Evolutionary conservation across 2,797 vertebrate species (phyloP).

Genomic region (Scolopax rusticola): DNA sequence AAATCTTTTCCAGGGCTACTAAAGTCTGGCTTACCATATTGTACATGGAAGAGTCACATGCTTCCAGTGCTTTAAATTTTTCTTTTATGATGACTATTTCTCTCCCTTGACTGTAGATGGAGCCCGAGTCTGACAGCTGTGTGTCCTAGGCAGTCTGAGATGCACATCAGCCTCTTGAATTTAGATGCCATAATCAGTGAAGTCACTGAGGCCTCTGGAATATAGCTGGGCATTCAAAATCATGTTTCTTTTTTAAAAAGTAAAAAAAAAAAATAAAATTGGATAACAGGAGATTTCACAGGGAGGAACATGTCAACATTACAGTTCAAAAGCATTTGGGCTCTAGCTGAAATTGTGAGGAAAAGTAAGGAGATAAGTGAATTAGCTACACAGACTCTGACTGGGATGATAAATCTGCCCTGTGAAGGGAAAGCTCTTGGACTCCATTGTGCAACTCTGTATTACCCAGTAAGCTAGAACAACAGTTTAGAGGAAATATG

Average conservation of each 20-base stretch:
- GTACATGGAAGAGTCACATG: not conserved
- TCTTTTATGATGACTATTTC: not conserved
- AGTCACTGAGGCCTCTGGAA: not conserved
- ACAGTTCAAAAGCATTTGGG: not conserved
- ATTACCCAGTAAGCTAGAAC: not conserved
- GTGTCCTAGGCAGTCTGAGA: not conserved
- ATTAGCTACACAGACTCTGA: not conserved
- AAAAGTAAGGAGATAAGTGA: not conserved
- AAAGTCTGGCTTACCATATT: not conserved
- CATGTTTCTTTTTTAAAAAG: not conserved
- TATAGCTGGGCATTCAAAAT: not conserved
- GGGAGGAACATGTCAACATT: not conserved
- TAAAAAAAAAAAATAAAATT: not conserved
- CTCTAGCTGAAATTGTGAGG: not conserved
- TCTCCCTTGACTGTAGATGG: not conserved
- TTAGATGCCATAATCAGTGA: not conserved
- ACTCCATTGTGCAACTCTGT: not conserved
- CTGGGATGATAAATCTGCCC: not conserved
- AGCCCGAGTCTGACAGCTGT: not conserved
- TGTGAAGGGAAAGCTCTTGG: not conserved
- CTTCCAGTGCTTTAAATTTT: not conserved
- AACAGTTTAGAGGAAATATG: not conserved
- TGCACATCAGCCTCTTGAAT: not conserved
- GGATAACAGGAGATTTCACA: not conserved
- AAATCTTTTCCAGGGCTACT: not conserved